Conservation (phyloP, 2,888 invertebrate species). For the Eupithecia dodoneata region DNA sequence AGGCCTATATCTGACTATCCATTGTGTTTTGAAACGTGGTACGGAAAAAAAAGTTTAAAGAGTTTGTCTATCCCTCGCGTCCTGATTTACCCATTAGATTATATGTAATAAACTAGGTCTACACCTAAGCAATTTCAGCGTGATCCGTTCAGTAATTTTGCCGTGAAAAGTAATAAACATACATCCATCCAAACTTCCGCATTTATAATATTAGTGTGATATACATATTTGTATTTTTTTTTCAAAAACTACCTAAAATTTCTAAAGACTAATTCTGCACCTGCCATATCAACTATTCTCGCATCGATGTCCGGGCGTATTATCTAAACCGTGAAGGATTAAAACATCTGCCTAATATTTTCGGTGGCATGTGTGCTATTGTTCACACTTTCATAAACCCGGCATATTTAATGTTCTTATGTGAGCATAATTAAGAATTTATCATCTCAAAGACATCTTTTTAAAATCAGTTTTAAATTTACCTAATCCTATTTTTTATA, state of each 20-base stretch:
- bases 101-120: background rate
- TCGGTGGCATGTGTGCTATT: constrained; percentile 50
- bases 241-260: background rate
- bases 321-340: constrained; percentile 64
- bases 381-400: constrained; percentile 62
- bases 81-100: too few species aligned
- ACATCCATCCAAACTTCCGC: background rate
- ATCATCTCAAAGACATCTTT: background rate
- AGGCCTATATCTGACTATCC: too few species aligned
- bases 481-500: background rate
- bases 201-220: background rate
- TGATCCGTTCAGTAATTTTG: background rate
- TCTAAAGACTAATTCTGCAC: background rate
- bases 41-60: too few species aligned
- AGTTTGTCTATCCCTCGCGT: too few species aligned
- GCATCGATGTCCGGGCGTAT: constrained; percentile 46
- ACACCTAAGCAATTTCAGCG: background rate
- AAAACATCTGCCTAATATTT: constrained; percentile 62
- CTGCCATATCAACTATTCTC: constrained; percentile 37
- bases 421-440: constrained; percentile 22
- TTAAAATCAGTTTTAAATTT: background rate
- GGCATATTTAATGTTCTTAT: constrained; percentile 31
- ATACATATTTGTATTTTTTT: too few species aligned
- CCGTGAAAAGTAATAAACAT: background rate
- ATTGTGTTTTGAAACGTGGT: too few species aligned